phyloP scores from a whole-genome alignment of 2,797 vertebrate genomes.

The Cirrhinus mrigala region DNA sequence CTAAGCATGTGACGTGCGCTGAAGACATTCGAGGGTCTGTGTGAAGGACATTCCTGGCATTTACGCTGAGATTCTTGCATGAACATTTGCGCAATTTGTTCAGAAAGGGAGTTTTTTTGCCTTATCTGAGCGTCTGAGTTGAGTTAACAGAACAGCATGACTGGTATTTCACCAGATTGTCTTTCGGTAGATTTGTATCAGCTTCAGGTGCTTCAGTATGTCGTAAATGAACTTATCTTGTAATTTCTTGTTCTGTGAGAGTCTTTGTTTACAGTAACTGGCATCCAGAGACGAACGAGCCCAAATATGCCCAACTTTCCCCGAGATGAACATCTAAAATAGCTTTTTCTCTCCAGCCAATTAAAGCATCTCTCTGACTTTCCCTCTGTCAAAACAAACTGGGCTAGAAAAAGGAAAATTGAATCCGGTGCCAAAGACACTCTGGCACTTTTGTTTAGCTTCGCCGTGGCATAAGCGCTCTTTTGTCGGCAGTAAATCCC shows the following conservation, averaged over 20 bases:
- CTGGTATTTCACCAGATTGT: neutral
- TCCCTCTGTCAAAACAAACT: neutral
- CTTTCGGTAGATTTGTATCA: neutral
- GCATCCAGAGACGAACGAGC: neutral
- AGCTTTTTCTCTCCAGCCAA: neutral
- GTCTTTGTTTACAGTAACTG: neutral
- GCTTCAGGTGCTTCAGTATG: neutral
- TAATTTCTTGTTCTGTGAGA: neutral
- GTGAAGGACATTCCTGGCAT: neutral
- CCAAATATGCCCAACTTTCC: neutral
- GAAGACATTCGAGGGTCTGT: no score
- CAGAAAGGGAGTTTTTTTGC: neutral
- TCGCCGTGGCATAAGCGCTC: slow-evolving; percentile 7
- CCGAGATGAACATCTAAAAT: neutral
- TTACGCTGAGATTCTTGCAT: neutral
- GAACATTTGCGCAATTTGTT: neutral
- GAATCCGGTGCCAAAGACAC: neutral
- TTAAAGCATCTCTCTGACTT: neutral
- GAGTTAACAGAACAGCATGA: neutral
- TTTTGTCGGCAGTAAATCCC: slow-evolving; percentile 37
- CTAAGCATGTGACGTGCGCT: neutral
- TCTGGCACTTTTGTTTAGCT: slow-evolving; percentile 19
- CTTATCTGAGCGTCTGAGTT: neutral
- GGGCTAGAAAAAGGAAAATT: neutral
- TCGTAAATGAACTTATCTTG: neutral